Evolutionary conservation across 2,888 invertebrate genomes (phyloP), one percentile per base, ranked within the genome.

Genomic region (Adelphocoris suturalis): DNA sequence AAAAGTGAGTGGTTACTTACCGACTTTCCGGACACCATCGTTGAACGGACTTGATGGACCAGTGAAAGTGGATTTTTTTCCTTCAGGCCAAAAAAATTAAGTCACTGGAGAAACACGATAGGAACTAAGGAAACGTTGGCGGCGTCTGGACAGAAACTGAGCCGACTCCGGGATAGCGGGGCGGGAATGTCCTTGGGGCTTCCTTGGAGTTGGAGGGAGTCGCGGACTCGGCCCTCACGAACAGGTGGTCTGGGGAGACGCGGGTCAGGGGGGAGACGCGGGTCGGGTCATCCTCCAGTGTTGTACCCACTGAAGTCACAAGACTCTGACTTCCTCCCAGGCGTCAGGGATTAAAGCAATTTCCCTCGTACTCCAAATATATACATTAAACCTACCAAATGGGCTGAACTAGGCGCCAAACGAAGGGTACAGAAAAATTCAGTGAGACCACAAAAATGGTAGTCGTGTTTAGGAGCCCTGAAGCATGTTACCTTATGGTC

Each of bases 21-120:
- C 88, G 88, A 88, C 61, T 88, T 88, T 28, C 88, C 88, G 47
- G 88, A 88, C 88, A 88, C 88, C 88, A 88, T 88, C 88, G 78
- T 47, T 47, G 46, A 37, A 47, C 16, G 52, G 23, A 27, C 19
- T 82, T 82, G 82, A 52, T 47, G 47, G 52, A 82, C 52, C 82
- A 85, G 85, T 61, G 85, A 85, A 85, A 85, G 61, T 19, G 85
- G 37, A 85, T 61, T 61, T 28, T 37, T 37, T 4, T 37, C 7
- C 37, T 7, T 37, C 7, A 2, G 14, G 61, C 37, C 46, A 82
- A 37, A 37, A 52, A 27, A 52, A 47, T 82, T 82, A 82, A 82
- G 28, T 57, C 28, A 85, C 57, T 55, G 57, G 23, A 61, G 14
- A 61, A 61, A 61, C 57, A 27, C 57, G 85, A 11, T 82, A 52